These are phyloP conservation scores for Lota lota DNA, from an alignment of 2,113 vertebrate species.

Conservation along the genomic window DNA sequence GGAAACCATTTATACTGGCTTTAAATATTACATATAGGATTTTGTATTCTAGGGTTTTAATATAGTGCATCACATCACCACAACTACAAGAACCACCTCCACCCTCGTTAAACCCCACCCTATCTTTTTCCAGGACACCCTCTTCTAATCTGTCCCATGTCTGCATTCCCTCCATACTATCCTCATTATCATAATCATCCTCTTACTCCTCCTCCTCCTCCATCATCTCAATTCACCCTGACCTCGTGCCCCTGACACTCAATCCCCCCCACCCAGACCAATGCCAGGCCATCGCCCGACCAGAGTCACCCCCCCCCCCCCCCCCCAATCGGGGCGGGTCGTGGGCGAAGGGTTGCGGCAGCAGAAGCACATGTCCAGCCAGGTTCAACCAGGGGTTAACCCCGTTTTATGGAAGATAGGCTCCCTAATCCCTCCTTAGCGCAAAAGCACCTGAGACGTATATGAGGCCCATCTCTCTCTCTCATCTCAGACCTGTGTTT, in stretches of 20 bases:
- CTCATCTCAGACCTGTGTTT: slow-evolving; percentile 30
- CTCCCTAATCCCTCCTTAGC: slow-evolving; percentile 76
- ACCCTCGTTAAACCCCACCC: no score
- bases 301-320: neutral
- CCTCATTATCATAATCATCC: neutral
- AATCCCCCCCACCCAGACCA: neutral
- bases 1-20: no score
- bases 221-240: slow-evolving; percentile 6
- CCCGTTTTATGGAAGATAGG: slow-evolving; percentile 73
- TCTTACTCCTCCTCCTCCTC: no score
- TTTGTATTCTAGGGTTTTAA: no score
- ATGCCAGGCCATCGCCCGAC: neutral
- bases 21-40: no score
- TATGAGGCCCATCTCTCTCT: slow-evolving; percentile 59
- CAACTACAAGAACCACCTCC: no score
- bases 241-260: neutral
- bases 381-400: slow-evolving; percentile 76
- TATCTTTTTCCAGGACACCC: no score
- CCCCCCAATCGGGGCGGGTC: slow-evolving; percentile 7
- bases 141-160: no score
- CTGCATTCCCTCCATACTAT: no score
- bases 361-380: slow-evolving; percentile 53
- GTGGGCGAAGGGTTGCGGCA: slow-evolving; percentile 10
- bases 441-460: slow-evolving; percentile 71
- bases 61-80: no score